Percentiles rank a stretch among this genome's conserved stretches.
Evolutionary conservation across 2,113 vertebrate species (phyloP).

Genomic region (Leptodactylus fuscus): DNA sequence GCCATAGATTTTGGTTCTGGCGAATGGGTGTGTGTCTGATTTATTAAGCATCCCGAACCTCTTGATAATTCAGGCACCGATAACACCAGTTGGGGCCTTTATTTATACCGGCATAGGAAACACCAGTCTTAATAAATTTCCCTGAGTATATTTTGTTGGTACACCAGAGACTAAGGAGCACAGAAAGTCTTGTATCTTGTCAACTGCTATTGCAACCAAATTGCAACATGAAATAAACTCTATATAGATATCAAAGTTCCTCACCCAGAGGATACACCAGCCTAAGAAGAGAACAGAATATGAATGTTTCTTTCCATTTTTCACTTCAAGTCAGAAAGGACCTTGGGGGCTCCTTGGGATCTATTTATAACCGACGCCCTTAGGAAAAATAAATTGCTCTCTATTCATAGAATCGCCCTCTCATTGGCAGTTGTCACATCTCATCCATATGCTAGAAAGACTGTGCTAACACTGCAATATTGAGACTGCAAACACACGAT

Average conservation of each 20-base stretch:
- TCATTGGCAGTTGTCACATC: conserved; percentile 60
- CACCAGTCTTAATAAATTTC: too few relatives aligned
- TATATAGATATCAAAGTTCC: neutral
- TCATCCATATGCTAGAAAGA: conserved; percentile 52
- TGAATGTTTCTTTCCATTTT: conserved; percentile 35
- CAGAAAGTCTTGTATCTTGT: neutral
- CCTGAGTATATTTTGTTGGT: too few relatives aligned
- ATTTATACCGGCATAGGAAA: too few relatives aligned
- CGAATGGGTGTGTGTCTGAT: too few relatives aligned
- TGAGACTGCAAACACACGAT: conserved; percentile 25
- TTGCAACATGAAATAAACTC: conserved; percentile 4
- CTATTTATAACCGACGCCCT: conserved; percentile 52
- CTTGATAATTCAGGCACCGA: too few relatives aligned
- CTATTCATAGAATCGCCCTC: conserved; percentile 56
- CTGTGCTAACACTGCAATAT: conserved; percentile 46
- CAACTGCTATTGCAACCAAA: neutral
- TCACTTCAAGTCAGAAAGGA: conserved; percentile 28
- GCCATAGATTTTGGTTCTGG: too few relatives aligned
- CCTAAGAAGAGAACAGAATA: conserved; percentile 20
- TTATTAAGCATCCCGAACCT: too few relatives aligned
- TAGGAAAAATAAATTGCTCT: conserved; percentile 58
- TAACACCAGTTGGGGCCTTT: too few relatives aligned
- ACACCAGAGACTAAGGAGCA: neutral
- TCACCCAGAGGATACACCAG: neutral
- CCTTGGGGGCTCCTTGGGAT: conserved; percentile 55